Evolutionary conservation across 2,797 vertebrate genomes (phyloP).

Genomic region (Takifugu rubripes): DNA sequence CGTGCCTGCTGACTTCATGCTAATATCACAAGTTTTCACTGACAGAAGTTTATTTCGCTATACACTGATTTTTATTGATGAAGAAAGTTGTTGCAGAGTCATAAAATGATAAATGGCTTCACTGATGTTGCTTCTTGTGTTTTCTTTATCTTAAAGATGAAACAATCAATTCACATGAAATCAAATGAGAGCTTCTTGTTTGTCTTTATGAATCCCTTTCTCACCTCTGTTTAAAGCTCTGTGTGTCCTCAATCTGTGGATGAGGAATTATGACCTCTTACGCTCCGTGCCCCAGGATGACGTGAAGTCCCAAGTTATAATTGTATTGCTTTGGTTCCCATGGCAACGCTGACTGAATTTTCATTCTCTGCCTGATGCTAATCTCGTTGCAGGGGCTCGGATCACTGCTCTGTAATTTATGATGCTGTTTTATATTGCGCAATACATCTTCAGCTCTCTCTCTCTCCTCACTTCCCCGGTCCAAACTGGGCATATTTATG

Average conservation of each 20-base stretch:
- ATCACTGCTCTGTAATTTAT: slow-evolving; percentile 44
- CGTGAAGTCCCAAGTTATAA: slow-evolving; percentile 37
- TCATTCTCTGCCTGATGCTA: slow-evolving; percentile 26
- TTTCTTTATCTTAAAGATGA: slow-evolving; percentile 17
- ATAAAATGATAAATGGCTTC: slow-evolving; percentile 19
- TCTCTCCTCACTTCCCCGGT: slow-evolving; percentile 14
- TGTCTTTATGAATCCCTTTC: too few species aligned
- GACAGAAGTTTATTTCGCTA: too few species aligned
- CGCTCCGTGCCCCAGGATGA: slow-evolving; percentile 19
- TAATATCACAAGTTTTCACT: too few species aligned
- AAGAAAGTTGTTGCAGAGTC: neutral
- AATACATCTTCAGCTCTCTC: slow-evolving; percentile 5
- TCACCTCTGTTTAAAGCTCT: too few species aligned
- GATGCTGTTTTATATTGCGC: slow-evolving; percentile 27
- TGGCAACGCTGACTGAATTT: slow-evolving; percentile 44
- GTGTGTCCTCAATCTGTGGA: too few species aligned
- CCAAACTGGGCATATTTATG: slow-evolving; percentile 43
- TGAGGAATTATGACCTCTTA: too few species aligned
- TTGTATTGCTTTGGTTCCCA: slow-evolving; percentile 40
- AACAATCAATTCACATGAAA: slow-evolving; percentile 17
- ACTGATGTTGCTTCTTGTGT: slow-evolving; percentile 18
- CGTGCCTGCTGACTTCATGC: too few species aligned
- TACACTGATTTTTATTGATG: neutral
- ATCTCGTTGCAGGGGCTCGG: slow-evolving; percentile 17
- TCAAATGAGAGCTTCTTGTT: too few species aligned